Conservation (phyloP, 1,140 invertebrate genomes). For the Brachionus asplanchnoidis region DNA sequence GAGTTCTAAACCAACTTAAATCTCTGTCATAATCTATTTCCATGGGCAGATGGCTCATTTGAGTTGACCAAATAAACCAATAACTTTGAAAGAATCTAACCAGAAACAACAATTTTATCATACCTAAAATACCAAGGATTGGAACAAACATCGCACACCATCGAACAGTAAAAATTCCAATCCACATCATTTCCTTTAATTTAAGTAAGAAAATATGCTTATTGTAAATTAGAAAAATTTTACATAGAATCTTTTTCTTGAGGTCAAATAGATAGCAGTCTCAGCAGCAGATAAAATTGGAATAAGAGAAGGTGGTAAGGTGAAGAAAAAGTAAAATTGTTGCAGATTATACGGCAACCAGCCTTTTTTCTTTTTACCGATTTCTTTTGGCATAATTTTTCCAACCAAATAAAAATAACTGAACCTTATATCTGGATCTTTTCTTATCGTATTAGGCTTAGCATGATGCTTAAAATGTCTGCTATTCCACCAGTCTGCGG, state of each 20-base stretch:
- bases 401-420: slow-evolving; percentile 52
- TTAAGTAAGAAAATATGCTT: not conserved
- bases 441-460: slow-evolving; percentile 52
- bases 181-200: not conserved
- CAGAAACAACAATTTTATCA: slow-evolving; percentile 2
- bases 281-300: not conserved
- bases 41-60: slow-evolving; percentile 57
- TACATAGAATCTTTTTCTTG: not conserved
- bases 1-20: slow-evolving; percentile 48
- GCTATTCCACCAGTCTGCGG: slow-evolving; percentile 54
- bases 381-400: not conserved
- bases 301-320: not conserved
- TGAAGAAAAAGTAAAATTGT: slow-evolving; percentile 46
- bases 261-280: not conserved
- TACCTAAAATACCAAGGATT: slow-evolving; percentile 31
- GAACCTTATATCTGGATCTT: slow-evolving; percentile 53
- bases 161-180: not conserved
- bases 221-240: no score
- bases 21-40: slow-evolving; percentile 50
- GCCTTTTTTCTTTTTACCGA: slow-evolving; percentile 42
- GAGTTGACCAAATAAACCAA: slow-evolving; percentile 56
- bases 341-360: slow-evolving; percentile 46
- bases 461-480: slow-evolving; percentile 56
- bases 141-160: not conserved
- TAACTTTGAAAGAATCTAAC: slow-evolving; percentile 46